Evolutionary conservation across 2,888 invertebrate genomes (phyloP), one percentile per base, ranked within the genome.

Genomic region (Eristalinus sepulchralis): DNA sequence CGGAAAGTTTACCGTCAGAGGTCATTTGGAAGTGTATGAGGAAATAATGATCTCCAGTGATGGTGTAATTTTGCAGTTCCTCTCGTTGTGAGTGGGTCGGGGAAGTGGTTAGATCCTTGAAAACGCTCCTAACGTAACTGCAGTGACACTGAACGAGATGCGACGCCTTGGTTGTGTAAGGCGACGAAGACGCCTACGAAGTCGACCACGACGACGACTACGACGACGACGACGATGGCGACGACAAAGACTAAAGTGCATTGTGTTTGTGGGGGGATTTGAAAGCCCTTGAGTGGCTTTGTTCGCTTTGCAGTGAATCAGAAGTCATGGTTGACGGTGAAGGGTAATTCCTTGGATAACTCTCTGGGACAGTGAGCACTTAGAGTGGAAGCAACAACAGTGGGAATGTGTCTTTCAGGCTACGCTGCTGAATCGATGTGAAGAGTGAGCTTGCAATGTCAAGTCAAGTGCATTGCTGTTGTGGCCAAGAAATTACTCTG

Each of bases 11-110:
- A 33, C 17, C 59, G 64, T 81, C 57, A 39, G 59, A 73, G 82
- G 77, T 85, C 85, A 72, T 72, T 85, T 71, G 76, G 47, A 78
- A 76, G 60, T 79, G 31, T 66, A 73, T 63, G 68, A 82, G 73
- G 77, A 85, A 77, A 82, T 82, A 85, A 85, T 85, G 85, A 76
- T 82, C 63, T 82, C 59, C 22, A 77, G 81, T 77, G 62, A 64
- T 81, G 77, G 55, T 36, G 77, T 85, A 77, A 72, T 81, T 77
- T 77, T 53, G 31, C 39, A 39, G 31, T 62, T 71, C 57, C 70
- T 55, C 73, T 27, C 9, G n/a, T 20, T 33, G 39, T 57, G 17
- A 64, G 8, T 2, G 34, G 9, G 1, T 1, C 6, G 34, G 34
- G 6, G 1, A 17, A 17, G 47, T 47, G 47, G 47, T 17, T 17